Evolutionary conservation across 1,140 invertebrate genomes (phyloP).

Genomic region (Bombus ignitus): DNA sequence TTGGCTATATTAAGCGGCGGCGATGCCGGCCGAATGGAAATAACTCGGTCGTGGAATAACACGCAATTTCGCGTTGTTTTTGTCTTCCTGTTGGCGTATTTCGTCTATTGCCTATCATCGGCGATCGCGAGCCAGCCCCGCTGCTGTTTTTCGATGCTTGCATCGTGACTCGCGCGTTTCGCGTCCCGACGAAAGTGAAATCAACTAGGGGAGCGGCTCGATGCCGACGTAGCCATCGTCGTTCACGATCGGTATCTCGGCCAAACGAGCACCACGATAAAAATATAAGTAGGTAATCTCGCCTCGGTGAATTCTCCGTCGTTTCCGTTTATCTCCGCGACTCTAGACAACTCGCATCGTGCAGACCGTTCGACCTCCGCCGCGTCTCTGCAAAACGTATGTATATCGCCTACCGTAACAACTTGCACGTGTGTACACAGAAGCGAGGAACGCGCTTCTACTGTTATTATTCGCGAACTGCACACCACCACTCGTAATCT

Average conservation of each 20-base stretch:
- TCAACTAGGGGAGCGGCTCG: neutral
- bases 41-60: conserved; percentile 64
- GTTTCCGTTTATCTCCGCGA: neutral
- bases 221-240: neutral
- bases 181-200: conserved; percentile 1
- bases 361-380: conserved; percentile 20
- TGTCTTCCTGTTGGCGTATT: conserved; percentile 28
- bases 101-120: conserved; percentile 27
- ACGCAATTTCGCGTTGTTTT: conserved; percentile 64
- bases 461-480: too few relatives aligned
- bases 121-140: neutral
- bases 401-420: conserved; percentile 17
- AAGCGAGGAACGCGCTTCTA: neutral
- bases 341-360: neutral
- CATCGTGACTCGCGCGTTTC: neutral
- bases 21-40: conserved; percentile 69
- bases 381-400: neutral
- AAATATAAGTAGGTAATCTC: neutral
- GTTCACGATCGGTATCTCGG: neutral
- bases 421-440: conserved; percentile 41
- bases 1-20: conserved; percentile 67
- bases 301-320: neutral
- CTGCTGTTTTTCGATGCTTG: neutral
- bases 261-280: neutral
- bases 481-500: neutral